Evolutionary conservation across 2,113 vertebrate genomes (phyloP).

Genomic region (Syngnathus floridae): DNA sequence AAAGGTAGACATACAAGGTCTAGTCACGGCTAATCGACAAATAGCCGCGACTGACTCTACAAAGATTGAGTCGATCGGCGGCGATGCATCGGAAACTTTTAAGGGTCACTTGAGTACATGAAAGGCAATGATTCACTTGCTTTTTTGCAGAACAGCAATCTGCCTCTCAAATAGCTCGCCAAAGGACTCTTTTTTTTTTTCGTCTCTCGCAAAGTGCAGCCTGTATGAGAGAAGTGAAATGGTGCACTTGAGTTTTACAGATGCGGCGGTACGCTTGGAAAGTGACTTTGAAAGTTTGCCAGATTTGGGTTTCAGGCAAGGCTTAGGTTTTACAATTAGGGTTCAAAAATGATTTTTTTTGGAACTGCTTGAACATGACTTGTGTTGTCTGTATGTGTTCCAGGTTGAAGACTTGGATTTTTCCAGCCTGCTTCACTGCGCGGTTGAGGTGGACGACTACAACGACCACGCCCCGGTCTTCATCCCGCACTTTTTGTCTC

Average conservation of each 20-base stretch:
- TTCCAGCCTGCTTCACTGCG: conserved; percentile 75
- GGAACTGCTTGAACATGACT: not conserved
- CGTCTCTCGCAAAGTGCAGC: not conserved
- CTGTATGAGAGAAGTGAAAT: not conserved
- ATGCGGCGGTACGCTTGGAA: not conserved
- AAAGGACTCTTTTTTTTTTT: not conserved
- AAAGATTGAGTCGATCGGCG: not conserved
- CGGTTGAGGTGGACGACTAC: conserved; percentile 81
- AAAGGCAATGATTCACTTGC: not conserved
- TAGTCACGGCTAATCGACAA: too few species aligned
- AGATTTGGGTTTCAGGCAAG: too few species aligned
- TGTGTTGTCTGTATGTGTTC: not conserved
- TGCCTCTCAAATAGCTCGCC: not conserved
- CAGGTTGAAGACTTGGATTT: conserved; percentile 81
- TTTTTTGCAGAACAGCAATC: not conserved
- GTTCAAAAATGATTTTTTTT: too few species aligned
- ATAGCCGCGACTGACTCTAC: not conserved
- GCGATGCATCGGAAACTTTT: not conserved
- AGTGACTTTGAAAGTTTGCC: not conserved
- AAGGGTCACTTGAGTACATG: not conserved
- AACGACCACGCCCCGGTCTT: conserved; percentile 85
- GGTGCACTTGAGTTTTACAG: not conserved
- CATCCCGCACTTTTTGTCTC: conserved; percentile 71
- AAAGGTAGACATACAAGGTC: too few species aligned
- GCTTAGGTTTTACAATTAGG: too few species aligned